Evolutionary conservation across 2,888 invertebrate species (phyloP), one percentile per base, ranked within the genome.

Genomic region (Chouioia cunea): DNA sequence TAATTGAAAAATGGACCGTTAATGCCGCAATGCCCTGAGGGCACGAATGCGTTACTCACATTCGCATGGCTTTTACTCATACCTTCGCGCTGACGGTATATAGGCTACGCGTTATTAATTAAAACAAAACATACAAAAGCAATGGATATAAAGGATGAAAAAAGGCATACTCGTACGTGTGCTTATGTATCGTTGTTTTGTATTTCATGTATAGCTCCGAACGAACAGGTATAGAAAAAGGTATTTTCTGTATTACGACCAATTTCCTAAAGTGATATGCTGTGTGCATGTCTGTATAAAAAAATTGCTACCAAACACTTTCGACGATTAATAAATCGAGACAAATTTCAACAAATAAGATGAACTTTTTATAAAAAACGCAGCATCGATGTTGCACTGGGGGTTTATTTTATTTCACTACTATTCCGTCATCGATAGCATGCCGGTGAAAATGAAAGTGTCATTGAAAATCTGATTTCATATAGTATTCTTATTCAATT

Each of bases 111-210:
- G 10, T 20, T n/a, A 60, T 54, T 67, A 67, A 67, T 67, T 67
- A 60, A 60, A 67, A 67, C 67, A 60, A 59, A 67, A 59, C 59
- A 67, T 58, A 46, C 27, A 12, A n/a, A 8, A n/a, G 57, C 6
- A 0, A 4, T 15, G 14, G 12, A n/a, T 18, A 43, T 2, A 18
- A 12, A 57, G 16, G 18, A 18, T n/a, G 43, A 8, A 36, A 16
- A 36, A n/a, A 0, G 14, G n/a, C 18, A 22, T 10, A 12, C 27
- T 47, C 2, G 15, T 18, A 43, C 1, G 12, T 20, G 4, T 43
- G 36, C 50, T 50, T 48, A 50, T 62, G 27, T 43, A 8, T 2
- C 15, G 16, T 18, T 48, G 23, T 15, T 60, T 60, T 27, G 48
- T 14, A 27, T 27, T 27, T 27, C 27, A 27, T 27, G n/a, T n/a